Conservation (phyloP, 2,113 vertebrate genomes). For the Hyaena hyaena region DNA sequence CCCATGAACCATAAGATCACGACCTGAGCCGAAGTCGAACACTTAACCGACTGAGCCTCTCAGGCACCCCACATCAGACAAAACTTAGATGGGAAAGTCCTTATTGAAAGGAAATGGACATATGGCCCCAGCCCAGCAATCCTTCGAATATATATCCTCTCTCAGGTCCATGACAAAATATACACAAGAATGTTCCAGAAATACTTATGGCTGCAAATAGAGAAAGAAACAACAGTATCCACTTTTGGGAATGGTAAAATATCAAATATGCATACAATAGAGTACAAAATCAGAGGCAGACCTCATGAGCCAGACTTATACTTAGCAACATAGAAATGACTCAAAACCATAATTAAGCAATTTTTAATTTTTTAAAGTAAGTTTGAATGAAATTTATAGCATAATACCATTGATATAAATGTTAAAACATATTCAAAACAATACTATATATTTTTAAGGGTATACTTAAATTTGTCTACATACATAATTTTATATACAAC, state of each 20-base stretch:
- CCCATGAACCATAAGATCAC: too few relatives aligned
- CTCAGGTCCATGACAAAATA: neutral
- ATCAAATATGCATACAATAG: neutral
- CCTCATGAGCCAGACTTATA: neutral
- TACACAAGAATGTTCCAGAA: neutral
- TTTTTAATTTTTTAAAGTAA: neutral
- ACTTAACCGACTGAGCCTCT: too few relatives aligned
- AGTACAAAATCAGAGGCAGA: neutral
- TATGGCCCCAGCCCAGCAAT: neutral
- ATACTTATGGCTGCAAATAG: neutral
- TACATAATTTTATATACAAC: neutral
- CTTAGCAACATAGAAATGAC: neutral
- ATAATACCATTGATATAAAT: neutral
- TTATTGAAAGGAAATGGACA: neutral
- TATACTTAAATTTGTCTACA: neutral
- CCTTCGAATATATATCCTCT: neutral
- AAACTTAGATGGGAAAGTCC: neutral
- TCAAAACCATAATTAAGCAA: neutral
- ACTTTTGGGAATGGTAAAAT: neutral
- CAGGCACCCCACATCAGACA: neutral
- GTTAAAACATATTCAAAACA: conserved; percentile 12
- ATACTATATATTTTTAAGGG: neutral
- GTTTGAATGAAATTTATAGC: neutral
- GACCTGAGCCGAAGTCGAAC: too few relatives aligned
- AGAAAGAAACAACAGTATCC: neutral